These are phyloP conservation scores for Muscicapa adusta DNA, from an alignment of 2,113 vertebrate species.

Conservation along the genomic window DNA sequence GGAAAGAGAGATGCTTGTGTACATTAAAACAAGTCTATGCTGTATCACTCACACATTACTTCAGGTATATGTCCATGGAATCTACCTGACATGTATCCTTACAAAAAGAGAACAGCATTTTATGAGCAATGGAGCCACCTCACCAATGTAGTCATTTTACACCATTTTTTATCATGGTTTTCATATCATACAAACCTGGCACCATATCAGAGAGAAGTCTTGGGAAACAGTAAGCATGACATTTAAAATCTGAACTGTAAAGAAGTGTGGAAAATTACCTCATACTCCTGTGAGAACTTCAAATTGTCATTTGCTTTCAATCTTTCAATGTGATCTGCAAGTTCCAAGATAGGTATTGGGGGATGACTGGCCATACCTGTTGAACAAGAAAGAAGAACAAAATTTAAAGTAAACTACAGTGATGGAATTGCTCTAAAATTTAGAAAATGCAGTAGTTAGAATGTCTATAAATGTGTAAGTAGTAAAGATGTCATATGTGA, in stretches of 20 bases:
- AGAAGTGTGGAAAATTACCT: constrained; percentile 72
- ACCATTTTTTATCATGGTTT: background rate
- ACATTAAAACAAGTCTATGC: background rate
- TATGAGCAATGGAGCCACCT: background rate
- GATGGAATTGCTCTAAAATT: background rate
- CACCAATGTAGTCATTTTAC: fast-evolving
- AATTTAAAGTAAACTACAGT: constrained; percentile 37
- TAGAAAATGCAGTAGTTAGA: constrained; percentile 71
- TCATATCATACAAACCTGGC: background rate
- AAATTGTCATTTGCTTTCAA: constrained; percentile 99
- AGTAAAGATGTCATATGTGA: constrained; percentile 79
- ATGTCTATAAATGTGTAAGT: constrained; percentile 79
- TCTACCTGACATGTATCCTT: background rate
- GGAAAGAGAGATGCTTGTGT: background rate
- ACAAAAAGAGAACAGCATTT: background rate
- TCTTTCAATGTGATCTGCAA: constrained; percentile 94
- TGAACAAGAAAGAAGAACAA: constrained; percentile 57
- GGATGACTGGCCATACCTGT: constrained; percentile 97
- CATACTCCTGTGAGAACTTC: constrained; percentile 98
- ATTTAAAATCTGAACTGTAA: background rate
- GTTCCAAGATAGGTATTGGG: constrained; percentile 94
- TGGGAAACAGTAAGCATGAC: background rate
- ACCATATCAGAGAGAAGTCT: background rate
- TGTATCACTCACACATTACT: background rate
- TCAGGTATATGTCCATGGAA: background rate